Base-by-base conservation (phyloP, 2,888 invertebrate species). In the Patella depressa region DNA sequence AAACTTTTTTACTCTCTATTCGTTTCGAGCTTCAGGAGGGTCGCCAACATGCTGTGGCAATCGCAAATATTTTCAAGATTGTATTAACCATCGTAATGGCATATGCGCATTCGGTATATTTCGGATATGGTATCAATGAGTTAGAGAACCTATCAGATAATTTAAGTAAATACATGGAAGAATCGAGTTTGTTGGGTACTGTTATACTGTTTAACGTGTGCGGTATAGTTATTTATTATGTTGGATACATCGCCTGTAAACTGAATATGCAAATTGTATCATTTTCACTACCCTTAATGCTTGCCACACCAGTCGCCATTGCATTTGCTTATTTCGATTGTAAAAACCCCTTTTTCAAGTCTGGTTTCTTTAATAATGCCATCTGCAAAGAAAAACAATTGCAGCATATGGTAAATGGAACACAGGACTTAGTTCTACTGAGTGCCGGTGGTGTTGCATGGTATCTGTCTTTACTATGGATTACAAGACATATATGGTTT, bases 191-290 rank as follows among this genome's bases (percentile, higher is more conserved):
- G 17, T 53, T 76, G 15, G 29, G 53, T 57, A 3, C 73, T 11
- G 34, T 76, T 9, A 55, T 79, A n/a, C 9, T 73, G 53, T 15
- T 79, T 59, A 70, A 69, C 1, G 9, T 74, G 9, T 45, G 70
- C 2, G 73, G 83, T 2, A 84, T 83, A 65, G 82, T 85, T 45
- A 85, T 83, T 5, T 92, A 92, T 82, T 92, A 92, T 79, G 88
- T 91, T 73, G 91, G 90, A 34, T 92, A 92, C 82, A 93, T 93
- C 79, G 92, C 93, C 3, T 93, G 93, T 84, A 92, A 92, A 83
- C 89, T 93, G 57, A 88, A 89, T 76, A 91, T 93, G 84, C 93
- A 93, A 85, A 86, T 85, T 7, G 84, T 92, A 71, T 90, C 92
- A 71, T 92, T 91, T 81, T 88, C 91, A 9, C 79, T 92, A 15